Evolutionary conservation across 2,888 invertebrate species (phyloP), one percentile per base, ranked within the genome.

Genomic region (Amitus sp.): DNA sequence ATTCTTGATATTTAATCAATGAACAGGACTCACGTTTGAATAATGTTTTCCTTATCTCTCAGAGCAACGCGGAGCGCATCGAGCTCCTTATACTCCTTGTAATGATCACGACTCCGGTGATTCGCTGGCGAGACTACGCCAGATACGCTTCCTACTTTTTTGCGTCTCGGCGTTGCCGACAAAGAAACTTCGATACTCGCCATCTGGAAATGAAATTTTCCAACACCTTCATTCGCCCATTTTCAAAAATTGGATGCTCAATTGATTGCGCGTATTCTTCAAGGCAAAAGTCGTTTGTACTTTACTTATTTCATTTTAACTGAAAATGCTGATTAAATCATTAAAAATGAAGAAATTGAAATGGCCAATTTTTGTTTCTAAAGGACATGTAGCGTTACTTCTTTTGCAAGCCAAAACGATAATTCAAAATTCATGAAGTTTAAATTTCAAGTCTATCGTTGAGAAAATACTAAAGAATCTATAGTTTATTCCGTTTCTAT

Each of bases 161-260:
- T 86, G 66, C 89, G 83, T 48, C 87, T 82, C 1, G 87, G 87
- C n/a, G 86, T 86, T 54, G 86, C 87, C 43, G 88, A 88, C 72
- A 93, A 83, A 1, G 93, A 93, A 49, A 93, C 91, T 81, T 93
- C 93, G 72, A 93, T 92, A 74, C 89, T 92, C 57, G 93, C 92
- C 92, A 93, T 93, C 92, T 93, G 75, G 15, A 78, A 77, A 47
- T 40, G 12, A n/a, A 1, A 12, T 37, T 33, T 33, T 23, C 23
- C 23, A 23, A 23, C 13, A 15, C 37, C 15, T 37, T 12, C 15
- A 7, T 37, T 13, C 15, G 12, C 37, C 13, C 7, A 15, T 13
- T 37, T 37, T 37, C 2, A 2, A 15, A 15, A 2, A 37, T 37
- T 12, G 28, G 28, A 27, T 27, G n/a, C n/a, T n/a, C n/a, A n/a